Conservation (phyloP, 2,888 invertebrate genomes). For the Sphaerophoria taeniata region DNA sequence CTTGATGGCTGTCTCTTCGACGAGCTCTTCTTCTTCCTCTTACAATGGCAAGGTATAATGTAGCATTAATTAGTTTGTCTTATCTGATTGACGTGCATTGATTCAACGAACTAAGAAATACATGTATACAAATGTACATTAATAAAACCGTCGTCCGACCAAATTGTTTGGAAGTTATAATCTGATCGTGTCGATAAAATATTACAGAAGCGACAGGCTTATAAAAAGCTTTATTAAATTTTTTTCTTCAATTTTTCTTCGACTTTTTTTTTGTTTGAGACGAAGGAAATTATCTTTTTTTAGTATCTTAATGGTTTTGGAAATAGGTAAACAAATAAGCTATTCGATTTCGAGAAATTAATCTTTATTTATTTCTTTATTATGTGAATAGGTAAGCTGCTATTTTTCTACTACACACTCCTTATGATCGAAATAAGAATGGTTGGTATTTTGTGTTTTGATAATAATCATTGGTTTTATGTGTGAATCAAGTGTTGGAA, state of each 20-base stretch:
- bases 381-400: not conserved
- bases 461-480: conserved; percentile 23
- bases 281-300: conserved; percentile 33
- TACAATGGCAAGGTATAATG: conserved; percentile 12
- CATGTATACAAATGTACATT: too few relatives aligned
- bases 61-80: conserved; percentile 62
- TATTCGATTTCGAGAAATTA: conserved; percentile 27
- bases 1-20: not conserved
- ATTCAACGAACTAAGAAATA: conserved; percentile 41
- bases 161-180: conserved; percentile 33
- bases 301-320: conserved; percentile 32
- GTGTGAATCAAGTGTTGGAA: conserved; percentile 20
- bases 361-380: conserved; percentile 47
- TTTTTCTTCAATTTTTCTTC: not conserved
- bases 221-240: conserved; percentile 45
- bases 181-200: conserved; percentile 47
- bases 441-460: conserved; percentile 30
- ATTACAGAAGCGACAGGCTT: conserved; percentile 45
- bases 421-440: conserved; percentile 18
- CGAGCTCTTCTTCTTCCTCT: not conserved
- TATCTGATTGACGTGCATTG: conserved; percentile 61
- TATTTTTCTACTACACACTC: not conserved
- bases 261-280: too few relatives aligned
- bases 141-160: conserved; percentile 26
- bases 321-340: conserved; percentile 41